Evolutionary conservation across 1,140 invertebrate species (phyloP).

Genomic region (Papilio dardanus): DNA sequence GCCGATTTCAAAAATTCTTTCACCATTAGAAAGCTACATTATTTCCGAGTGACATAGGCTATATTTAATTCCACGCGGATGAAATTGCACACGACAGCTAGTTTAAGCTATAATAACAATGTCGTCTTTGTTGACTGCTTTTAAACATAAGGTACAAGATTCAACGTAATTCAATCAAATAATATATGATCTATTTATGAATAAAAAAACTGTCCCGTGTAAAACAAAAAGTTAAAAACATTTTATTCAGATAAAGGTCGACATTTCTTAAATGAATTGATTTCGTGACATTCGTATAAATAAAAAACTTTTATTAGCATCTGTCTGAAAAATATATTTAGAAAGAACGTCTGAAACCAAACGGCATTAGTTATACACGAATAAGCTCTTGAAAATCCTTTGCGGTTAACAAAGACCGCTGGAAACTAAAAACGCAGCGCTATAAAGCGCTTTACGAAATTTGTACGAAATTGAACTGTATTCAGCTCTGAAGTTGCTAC

Average conservation of each 20-base stretch:
- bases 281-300: slow-evolving; percentile 25
- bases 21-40: no score
- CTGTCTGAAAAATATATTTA: slow-evolving; percentile 57
- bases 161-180: no score
- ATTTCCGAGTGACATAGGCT: no score
- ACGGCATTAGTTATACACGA: slow-evolving; percentile 74
- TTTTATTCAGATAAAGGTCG: not conserved
- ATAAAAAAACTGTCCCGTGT: not conserved
- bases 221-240: not conserved
- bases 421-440: slow-evolving; percentile 57
- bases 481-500: slow-evolving; percentile 62
- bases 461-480: slow-evolving; percentile 38
- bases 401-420: slow-evolving; percentile 52
- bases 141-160: no score
- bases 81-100: no score
- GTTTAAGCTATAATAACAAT: no score
- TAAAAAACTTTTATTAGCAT: slow-evolving; percentile 56
- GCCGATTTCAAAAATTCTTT: no score
- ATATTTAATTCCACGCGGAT: no score
- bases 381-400: slow-evolving; percentile 74
- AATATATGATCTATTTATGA: not conserved
- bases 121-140: no score
- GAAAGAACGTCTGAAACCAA: slow-evolving; percentile 66
- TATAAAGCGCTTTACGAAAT: slow-evolving; percentile 52
- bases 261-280: not conserved